Evolutionary conservation across 1,140 invertebrate genomes (phyloP).

Genomic region (Argopecten irradians): DNA sequence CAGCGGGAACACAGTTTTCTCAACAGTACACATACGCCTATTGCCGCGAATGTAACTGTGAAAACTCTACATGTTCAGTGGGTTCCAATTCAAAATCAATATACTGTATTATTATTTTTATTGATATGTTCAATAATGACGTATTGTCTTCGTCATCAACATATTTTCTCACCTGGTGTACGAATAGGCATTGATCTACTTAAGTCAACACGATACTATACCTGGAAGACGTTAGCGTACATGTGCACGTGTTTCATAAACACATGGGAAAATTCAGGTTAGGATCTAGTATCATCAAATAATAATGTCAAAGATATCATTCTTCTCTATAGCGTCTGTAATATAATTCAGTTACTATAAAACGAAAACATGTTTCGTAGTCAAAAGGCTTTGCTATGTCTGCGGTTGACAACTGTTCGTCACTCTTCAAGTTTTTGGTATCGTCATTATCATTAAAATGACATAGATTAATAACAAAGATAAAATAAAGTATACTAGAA

Average conservation of each 20-base stretch:
- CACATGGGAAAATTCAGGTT: background rate
- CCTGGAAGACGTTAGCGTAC: background rate
- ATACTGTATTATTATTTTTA: background rate
- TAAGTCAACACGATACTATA: background rate
- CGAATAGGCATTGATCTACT: background rate
- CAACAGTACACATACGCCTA: constrained; percentile 20
- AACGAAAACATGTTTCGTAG: too few relatives aligned
- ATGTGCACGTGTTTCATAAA: background rate
- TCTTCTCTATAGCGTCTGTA: too few relatives aligned
- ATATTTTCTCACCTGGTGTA: background rate
- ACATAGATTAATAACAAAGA: too few relatives aligned
- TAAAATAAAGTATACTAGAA: too few relatives aligned
- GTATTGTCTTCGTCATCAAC: background rate
- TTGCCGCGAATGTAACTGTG: constrained; percentile 2
- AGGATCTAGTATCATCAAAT: background rate
- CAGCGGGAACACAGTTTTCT: constrained; percentile 9
- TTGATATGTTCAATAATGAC: background rate
- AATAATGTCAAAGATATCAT: too few relatives aligned
- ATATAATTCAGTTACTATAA: too few relatives aligned
- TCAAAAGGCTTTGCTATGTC: too few relatives aligned
- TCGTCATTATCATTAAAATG: too few relatives aligned
- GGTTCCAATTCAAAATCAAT: constrained; percentile 11
- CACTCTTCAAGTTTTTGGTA: too few relatives aligned
- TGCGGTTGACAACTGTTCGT: too few relatives aligned
- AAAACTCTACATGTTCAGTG: constrained; percentile 9